Conservation (phyloP, 2,797 vertebrate genomes). For the Phataginus tetradactyla region DNA sequence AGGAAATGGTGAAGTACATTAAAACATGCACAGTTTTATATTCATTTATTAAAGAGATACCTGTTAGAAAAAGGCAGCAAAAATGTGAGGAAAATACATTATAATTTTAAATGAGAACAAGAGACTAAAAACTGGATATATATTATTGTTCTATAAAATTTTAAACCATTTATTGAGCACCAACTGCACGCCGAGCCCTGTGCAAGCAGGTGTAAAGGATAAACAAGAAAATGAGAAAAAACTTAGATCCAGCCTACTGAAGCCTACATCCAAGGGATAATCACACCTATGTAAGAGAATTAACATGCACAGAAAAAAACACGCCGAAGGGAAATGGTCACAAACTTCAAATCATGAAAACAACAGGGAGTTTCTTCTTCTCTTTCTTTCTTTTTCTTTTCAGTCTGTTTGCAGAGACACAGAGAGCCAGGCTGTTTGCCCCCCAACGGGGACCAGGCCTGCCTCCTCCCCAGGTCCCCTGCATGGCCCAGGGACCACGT, state of each 20-base stretch:
- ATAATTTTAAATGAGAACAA: neutral
- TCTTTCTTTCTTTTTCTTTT: neutral
- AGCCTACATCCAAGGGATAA: neutral
- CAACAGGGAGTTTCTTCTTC: no score
- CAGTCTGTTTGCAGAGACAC: no score
- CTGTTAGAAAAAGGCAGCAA: neutral
- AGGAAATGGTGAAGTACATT: neutral
- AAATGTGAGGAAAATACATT: neutral
- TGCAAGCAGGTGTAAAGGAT: neutral
- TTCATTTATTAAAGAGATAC: neutral
- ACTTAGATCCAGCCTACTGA: neutral
- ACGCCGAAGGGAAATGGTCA: neutral
- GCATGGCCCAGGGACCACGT: no score
- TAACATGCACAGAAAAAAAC: neutral
- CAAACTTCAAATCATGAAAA: neutral
- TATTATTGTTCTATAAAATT: neutral
- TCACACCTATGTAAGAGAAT: neutral
- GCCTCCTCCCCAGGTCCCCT: no score
- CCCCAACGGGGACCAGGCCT: no score
- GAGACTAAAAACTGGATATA: neutral
- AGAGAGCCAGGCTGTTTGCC: no score
- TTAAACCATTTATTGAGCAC: neutral
- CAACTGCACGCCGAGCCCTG: neutral
- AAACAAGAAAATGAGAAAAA: neutral
- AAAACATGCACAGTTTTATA: neutral